Evolutionary conservation across 2,888 invertebrate species (phyloP).

Genomic region (Agyllia agylla): DNA sequence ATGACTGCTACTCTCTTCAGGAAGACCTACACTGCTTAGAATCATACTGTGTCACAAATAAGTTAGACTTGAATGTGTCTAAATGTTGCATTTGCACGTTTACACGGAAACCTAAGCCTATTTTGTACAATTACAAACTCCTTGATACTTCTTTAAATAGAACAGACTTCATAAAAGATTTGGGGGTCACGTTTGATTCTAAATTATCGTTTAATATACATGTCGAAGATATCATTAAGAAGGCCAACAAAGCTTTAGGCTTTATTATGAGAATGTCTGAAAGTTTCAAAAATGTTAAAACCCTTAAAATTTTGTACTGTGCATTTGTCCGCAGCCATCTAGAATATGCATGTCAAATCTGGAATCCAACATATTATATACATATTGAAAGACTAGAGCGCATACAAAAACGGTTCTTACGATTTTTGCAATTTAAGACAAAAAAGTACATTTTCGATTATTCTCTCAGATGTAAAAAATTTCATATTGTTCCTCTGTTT

Average conservation of each 20-base stretch:
- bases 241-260: neutral
- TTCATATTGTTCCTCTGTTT: conserved; percentile 12
- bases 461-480: neutral
- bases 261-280: neutral
- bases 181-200: neutral
- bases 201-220: neutral
- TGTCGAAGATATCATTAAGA: neutral
- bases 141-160: neutral
- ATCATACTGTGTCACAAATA: neutral
- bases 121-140: neutral
- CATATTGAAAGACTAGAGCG: neutral
- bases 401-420: conserved; percentile 1
- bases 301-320: neutral
- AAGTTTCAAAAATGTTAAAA: neutral
- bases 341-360: conserved; percentile 14
- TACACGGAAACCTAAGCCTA: neutral
- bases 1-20: neutral
- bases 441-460: neutral
- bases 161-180: neutral
- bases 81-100: neutral
- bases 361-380: conserved; percentile 5
- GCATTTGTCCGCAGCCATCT: conserved; percentile 23
- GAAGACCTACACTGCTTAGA: neutral
- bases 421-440: conserved; percentile 12
- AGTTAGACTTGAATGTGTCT: neutral